Evolutionary conservation across 2,888 invertebrate genomes (phyloP).

Genomic region (Saturnia japonica): DNA sequence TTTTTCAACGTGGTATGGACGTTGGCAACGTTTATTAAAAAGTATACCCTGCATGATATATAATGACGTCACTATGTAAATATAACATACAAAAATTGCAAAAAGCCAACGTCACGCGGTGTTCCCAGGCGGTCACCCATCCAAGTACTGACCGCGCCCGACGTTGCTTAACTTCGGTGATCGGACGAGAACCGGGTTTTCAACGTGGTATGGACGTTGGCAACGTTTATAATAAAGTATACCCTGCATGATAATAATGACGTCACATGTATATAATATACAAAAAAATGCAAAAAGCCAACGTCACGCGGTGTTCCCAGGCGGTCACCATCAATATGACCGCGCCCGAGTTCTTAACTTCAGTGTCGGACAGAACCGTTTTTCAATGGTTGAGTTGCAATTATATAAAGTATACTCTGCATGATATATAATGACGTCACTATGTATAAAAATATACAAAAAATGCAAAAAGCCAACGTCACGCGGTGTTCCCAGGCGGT

Average conservation of each 20-base stretch:
- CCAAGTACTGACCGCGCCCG: conserved; percentile 78
- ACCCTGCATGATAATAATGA: no score
- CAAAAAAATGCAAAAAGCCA: conserved; percentile 45
- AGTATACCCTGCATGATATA: neutral
- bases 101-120: conserved; percentile 41
- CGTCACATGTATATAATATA: no score
- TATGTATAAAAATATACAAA: neutral
- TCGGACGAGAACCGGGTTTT: neutral
- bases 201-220: neutral
- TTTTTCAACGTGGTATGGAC: neutral
- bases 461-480: conserved; percentile 43
- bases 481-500: conserved; percentile 67
- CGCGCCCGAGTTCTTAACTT: conserved; percentile 77
- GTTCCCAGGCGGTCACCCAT: conserved; percentile 75
- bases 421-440: neutral
- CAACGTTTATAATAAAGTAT: neutral
- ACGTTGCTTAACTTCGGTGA: conserved; percentile 77
- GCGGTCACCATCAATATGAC: conserved; percentile 78
- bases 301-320: conserved; percentile 58
- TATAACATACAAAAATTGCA: neutral
- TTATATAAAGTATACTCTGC: no score
- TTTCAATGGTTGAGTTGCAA: no score
- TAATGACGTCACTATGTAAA: neutral
- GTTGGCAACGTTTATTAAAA: neutral
- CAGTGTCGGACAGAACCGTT: conserved; percentile 79